A percentile compares a stretch with the other conserved stretches of the same genome.
Evolutionary conservation across 2,113 vertebrate genomes (phyloP).

Genomic region (Phalacrocorax brasilianus): DNA sequence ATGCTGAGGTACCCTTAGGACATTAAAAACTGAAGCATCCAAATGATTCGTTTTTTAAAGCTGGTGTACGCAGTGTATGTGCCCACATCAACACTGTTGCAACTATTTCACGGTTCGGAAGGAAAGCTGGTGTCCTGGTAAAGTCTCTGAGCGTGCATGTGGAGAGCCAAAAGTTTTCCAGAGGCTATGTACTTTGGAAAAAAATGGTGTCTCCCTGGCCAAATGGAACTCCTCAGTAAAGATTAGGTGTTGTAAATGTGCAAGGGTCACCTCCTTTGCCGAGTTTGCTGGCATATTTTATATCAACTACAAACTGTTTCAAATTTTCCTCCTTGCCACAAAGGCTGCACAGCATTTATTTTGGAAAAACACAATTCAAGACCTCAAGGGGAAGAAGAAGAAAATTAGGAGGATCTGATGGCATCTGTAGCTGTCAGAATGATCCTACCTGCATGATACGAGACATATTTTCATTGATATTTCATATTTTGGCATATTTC

Average conservation of each 20-base stretch:
- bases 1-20: neutral
- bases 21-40: neutral
- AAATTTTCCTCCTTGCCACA: neutral
- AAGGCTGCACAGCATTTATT: neutral
- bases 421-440: neutral
- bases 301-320: neutral
- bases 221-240: neutral
- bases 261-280: neutral
- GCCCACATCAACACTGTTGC: fast-evolving
- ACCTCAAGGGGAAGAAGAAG: neutral
- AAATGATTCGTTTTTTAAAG: neutral
- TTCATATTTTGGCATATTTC: too few relatives aligned
- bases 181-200: neutral
- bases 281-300: neutral
- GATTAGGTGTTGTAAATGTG: neutral
- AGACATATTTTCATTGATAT: neutral
- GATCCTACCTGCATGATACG: too few relatives aligned
- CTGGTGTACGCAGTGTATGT: fast-evolving
- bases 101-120: neutral
- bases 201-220: neutral
- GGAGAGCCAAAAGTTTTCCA: neutral
- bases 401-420: neutral
- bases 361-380: neutral
- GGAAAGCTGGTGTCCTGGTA: neutral
- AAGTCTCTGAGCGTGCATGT: neutral